Base-by-base conservation (phyloP, 2,797 vertebrate genomes). In the Xyrichtys novacula region DNA sequence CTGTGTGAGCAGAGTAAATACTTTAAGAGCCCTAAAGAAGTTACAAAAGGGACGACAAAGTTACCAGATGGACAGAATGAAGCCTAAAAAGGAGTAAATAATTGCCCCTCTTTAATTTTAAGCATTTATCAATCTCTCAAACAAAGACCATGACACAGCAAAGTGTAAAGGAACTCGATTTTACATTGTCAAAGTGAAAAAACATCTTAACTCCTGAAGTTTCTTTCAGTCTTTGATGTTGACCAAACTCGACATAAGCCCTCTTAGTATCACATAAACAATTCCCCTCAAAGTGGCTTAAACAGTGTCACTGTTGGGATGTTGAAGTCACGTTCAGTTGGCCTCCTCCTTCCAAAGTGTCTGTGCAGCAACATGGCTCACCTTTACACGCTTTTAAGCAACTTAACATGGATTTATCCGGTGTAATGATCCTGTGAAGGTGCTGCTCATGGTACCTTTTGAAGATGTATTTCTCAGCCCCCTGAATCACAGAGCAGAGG, bases 401-500 rank as follows among this genome's bases (percentile, higher is more conserved):
- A 83, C 80, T 90, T 89, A 92, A 43, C 76, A 7, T 34, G 85
- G 87, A 82, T 88, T 89, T 82, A 88, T 80, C 74, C 82, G 0
- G 54, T 72, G 74, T 89, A 90, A 91, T 90, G 85, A 90, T 88
- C 76, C 88, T 20, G 78, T 72, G 67, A 78, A 90, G 83, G 89
- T 89, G 84, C 84, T 76, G 78, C 71, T 84, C 26, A 67, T 81
- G 73, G 47, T 88, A 83, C 80, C 88, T 85, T 92, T 92, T 90
- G 90, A 90, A 88, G 90, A 85, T 79, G 80, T 43, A 26, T 71
- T 81, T 81, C 70, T 76, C 76, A 87, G 72, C 85, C 81, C 71
- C 81, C 88, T 86, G 79, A 90, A 88, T 91, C 90, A 91, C 88
- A 78, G 89, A 77, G 86, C 87, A 84, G 83, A 91, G 91, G 89